Evolutionary conservation across 30 jellyfish, hydroid and myxozoan genomes (phyloP), one percentile per base, ranked within the genome.

Genomic region (Mastigias papua): DNA sequence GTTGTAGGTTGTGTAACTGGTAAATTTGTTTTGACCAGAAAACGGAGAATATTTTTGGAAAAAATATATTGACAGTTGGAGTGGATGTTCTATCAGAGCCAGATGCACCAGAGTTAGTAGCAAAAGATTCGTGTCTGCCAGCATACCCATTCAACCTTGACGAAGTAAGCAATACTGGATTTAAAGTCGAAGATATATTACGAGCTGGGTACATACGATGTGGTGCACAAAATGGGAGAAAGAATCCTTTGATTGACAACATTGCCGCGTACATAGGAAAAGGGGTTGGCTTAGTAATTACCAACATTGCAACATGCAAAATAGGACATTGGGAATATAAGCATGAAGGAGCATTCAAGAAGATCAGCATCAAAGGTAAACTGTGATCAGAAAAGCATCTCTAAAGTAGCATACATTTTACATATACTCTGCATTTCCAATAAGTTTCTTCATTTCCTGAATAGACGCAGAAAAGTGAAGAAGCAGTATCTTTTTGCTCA

Each of bases 321-420:
- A 23, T 70, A 32, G 94, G 94, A 7, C 62, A 22, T 16, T 85
- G 94, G 94, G 76, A 85, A 25, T 70, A 49, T 23, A 26, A 25
- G 25, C 67, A 61, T 6, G 62, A 19, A 29, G 73, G 48, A 27
- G 57, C 73, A 13, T 81, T 81, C 37, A 34, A 35, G 34, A 30
- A 73, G 20, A n/a, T 81, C 0, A 27, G 11, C 9, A 17, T 66
- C 20, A 17, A 26, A 31, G 70, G 70, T 80, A 80, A 37, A 25
- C 29, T n/a, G n/a, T n/a, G n/a, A n/a, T n/a, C n/a, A n/a, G n/a
- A n/a, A n/a, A n/a, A n/a, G n/a, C n/a, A n/a, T n/a, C n/a, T n/a
- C n/a, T n/a, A n/a, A n/a, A n/a, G n/a, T n/a, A n/a, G n/a, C n/a
- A n/a, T n/a, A n/a, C n/a, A n/a, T n/a, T n/a, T n/a, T n/a, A n/a